These are phyloP conservation scores for Oryzias dopingdopingensis DNA, from an alignment of 2,797 vertebrate genomes.

Conservation along the genomic window DNA sequence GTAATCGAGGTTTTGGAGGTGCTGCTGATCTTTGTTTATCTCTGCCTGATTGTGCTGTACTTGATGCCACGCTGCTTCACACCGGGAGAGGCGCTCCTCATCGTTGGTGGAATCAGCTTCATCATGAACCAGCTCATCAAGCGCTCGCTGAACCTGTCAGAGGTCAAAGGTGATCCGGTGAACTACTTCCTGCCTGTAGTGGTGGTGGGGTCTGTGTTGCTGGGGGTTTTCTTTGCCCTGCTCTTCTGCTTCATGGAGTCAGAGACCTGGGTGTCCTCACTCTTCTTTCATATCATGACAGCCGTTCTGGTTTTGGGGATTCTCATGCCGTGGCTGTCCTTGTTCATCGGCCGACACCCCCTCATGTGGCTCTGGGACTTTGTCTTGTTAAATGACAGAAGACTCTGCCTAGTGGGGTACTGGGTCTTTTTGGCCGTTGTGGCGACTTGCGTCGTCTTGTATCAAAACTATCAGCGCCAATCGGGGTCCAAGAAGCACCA, in stretches of 20 bases:
- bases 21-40: constrained; percentile 95
- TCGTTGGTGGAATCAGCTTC: constrained; percentile 89
- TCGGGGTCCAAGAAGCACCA: constrained; percentile 89
- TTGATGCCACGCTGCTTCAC: constrained; percentile 93
- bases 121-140: constrained; percentile 97
- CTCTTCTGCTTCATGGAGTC: constrained; percentile 97
- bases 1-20: constrained; percentile 97
- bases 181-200: constrained; percentile 91
- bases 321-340: constrained; percentile 92
- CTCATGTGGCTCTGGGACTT: constrained; percentile 92
- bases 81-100: constrained; percentile 89
- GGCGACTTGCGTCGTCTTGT: constrained; percentile 85
- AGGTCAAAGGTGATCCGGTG: constrained; percentile 85
- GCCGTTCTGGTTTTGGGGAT: constrained; percentile 89
- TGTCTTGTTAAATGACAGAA: constrained; percentile 80
- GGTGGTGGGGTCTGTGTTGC: constrained; percentile 85
- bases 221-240: constrained; percentile 89
- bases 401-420: constrained; percentile 85
- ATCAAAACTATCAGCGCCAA: constrained; percentile 87
- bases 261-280: constrained; percentile 89
- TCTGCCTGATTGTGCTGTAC: constrained; percentile 93
- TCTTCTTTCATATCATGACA: constrained; percentile 96
- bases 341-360: constrained; percentile 90
- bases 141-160: constrained; percentile 84
- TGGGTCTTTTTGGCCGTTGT: constrained; percentile 83